Evolutionary conservation across 2,888 invertebrate genomes (phyloP).

Genomic region (Drosophila planitibia): DNA sequence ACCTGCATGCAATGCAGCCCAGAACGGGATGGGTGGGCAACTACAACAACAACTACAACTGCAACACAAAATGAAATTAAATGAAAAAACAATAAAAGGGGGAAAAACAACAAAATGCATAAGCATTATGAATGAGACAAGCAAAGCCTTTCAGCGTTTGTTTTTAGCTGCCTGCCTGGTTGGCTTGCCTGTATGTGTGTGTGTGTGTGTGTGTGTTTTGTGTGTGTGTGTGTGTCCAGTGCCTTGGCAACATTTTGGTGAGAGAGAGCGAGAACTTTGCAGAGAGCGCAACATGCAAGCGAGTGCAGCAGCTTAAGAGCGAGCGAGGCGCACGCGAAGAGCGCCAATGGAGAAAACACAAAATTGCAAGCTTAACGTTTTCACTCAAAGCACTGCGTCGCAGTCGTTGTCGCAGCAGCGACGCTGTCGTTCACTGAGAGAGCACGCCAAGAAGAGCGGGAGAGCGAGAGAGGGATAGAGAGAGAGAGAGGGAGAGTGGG

Average conservation of each 20-base stretch:
- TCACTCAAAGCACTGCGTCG: conserved; percentile 57
- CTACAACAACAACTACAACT: background rate
- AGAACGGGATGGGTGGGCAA: background rate
- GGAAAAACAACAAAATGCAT: conserved; percentile 30
- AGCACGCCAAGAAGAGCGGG: background rate
- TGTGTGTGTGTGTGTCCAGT: conserved; percentile 18
- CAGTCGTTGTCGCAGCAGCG: conserved; percentile 30
- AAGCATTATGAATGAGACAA: conserved; percentile 63
- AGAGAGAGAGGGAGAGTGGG: conserved; percentile 5
- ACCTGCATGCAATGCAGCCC: conserved; percentile 65
- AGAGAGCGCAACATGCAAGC: conserved; percentile 47
- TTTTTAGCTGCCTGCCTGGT: background rate
- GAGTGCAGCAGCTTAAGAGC: conserved; percentile 57
- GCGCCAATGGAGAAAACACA: background rate
- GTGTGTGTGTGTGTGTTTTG: conserved; percentile 4
- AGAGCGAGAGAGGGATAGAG: background rate
- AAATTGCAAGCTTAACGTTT: conserved; percentile 40
- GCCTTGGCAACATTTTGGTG: conserved; percentile 61
- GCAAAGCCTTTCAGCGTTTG: conserved; percentile 49
- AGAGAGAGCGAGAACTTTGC: conserved; percentile 13
- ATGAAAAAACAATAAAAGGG: background rate
- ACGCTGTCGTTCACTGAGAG: background rate
- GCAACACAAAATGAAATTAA: background rate
- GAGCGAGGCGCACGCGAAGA: conserved; percentile 21
- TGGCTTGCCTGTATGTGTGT: background rate